Conservation (phyloP, 2,797 vertebrate genomes). For the Pseudochirops cupreus region DNA sequence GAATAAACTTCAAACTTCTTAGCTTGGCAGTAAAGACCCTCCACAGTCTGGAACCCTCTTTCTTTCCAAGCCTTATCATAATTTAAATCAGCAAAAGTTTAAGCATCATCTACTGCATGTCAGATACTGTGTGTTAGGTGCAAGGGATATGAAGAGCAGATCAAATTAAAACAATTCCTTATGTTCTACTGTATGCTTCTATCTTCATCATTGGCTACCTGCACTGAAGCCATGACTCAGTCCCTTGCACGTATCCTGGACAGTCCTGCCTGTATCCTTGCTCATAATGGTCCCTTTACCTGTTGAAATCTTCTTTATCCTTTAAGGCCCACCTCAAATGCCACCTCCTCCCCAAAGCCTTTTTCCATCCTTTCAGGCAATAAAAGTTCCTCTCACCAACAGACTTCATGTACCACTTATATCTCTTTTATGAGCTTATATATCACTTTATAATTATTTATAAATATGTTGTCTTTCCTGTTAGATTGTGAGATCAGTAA, state of each 20-base stretch:
- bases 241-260: not conserved
- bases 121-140: not conserved
- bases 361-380: not conserved
- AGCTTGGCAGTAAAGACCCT: not conserved
- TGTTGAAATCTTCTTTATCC: not conserved
- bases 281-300: not conserved
- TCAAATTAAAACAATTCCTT: not conserved
- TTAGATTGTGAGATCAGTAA: not conserved
- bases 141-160: not conserved
- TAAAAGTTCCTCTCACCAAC: not conserved
- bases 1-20: not conserved
- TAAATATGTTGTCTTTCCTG: not conserved
- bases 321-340: not conserved
- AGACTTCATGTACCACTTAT: not conserved
- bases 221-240: not conserved
- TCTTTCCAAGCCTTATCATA: not conserved
- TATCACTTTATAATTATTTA: not conserved
- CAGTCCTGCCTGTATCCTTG: not conserved
- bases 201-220: not conserved
- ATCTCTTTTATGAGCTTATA: not conserved
- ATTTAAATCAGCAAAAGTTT: not conserved
- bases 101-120: not conserved
- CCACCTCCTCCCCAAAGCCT: not conserved
- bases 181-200: not conserved
- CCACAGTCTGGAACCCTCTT: not conserved